Evolutionary conservation across 2,888 invertebrate genomes (phyloP), one percentile per base, ranked within the genome.

Genomic region (Cenopis cana): DNA sequence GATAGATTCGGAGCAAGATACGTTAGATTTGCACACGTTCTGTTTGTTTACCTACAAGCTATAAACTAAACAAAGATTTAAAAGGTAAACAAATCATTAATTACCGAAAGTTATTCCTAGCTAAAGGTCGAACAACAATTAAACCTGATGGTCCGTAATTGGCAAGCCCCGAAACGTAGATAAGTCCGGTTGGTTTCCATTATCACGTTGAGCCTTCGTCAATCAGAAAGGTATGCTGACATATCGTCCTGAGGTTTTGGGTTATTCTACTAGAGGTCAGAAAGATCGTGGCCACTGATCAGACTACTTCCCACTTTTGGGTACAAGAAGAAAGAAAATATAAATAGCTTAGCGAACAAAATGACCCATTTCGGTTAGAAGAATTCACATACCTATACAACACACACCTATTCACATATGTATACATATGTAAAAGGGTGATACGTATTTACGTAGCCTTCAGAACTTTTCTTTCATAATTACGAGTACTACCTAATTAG

Each of bases 181-280:
- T 55, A 57, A 65, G 46, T 65, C 65, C 59, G 65, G 65, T 54
- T 41, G 59, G 64, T 41, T 54, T 10, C 55, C 33, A 68, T 62
- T 56, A 38, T 56, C 56, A 50, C 61, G 20, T n/a, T 52, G 50
- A 20, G 49, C 17, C 29, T 41, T 60, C 12, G 24, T 69, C 24
- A 62, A 64, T 57, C 50, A 56, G 9, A n/a, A 14, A 50, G 61
- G 56, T 56, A 29, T 49, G 24, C 41, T 17, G 56, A 62, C 50
- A 46, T 33, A 24, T 55, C n/a, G 17, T 36, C 38, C 17, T 12
- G 20, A 3, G 17, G 36, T 20, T 41, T 55, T 62, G 56, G 12
- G n/a, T n/a, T 4, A 33, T 11, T 14, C 5, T 18, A 12, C 8
- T 9, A 9, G 29, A 50, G 61, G 24, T 14, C 12, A 24, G 14